Evolutionary conservation across 1,140 invertebrate species (phyloP).

Genomic region (Caenorhabditis briggsae): DNA sequence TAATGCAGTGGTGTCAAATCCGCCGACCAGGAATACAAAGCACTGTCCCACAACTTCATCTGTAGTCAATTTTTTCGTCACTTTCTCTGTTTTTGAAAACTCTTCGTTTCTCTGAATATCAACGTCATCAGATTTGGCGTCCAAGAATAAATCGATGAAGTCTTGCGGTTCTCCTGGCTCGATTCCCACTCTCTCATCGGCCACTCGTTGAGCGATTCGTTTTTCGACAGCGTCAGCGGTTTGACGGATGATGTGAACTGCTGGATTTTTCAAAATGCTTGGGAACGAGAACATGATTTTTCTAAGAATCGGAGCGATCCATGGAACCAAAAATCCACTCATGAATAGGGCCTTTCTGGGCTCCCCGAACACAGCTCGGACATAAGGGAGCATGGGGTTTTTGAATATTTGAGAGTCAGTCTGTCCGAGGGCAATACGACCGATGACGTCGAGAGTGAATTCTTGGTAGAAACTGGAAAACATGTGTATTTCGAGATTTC

Average conservation of each 20-base stretch:
- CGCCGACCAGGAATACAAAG: slow-evolving; percentile 79
- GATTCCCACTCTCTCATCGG: slow-evolving; percentile 43
- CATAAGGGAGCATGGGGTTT: slow-evolving; percentile 46
- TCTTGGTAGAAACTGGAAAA: slow-evolving; percentile 54
- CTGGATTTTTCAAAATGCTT: background rate
- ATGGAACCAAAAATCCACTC: background rate
- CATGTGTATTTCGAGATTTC: background rate
- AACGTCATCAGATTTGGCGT: slow-evolving; percentile 52
- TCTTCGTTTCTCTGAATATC: slow-evolving; percentile 26
- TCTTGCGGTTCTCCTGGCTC: slow-evolving; percentile 59
- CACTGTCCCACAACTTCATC: slow-evolving; percentile 58
- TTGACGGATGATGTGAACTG: background rate
- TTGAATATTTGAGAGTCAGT: slow-evolving; percentile 50
- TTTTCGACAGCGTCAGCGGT: background rate
- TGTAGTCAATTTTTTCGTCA: slow-evolving; percentile 1
- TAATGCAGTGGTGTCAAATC: slow-evolving; percentile 79
- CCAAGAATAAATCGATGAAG: slow-evolving; percentile 61
- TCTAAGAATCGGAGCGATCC: background rate
- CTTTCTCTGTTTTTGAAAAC: slow-evolving; percentile 44
- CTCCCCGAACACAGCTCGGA: slow-evolving; percentile 11
- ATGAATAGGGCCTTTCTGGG: background rate
- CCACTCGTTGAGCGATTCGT: background rate
- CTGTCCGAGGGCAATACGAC: slow-evolving; percentile 45
- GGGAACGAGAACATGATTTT: background rate
- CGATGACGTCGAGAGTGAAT: slow-evolving; percentile 53